phyloP scores from a whole-genome alignment of 2,888 invertebrate genomes.

The Hypomecis punctinalis region DNA sequence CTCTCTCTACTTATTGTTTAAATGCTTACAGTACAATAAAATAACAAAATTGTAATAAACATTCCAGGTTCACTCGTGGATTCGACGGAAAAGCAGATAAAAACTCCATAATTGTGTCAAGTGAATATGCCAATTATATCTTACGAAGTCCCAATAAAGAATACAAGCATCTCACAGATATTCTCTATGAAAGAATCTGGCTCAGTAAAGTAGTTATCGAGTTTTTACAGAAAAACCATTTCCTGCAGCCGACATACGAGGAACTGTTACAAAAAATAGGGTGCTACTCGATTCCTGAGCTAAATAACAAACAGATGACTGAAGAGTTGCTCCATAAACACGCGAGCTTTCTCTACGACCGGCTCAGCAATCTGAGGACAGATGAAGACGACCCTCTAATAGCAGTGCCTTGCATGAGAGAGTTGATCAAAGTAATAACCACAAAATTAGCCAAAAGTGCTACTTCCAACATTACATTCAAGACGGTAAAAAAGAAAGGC shows the following conservation, averaged over 20 bases:
- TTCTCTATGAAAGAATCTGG: constrained; percentile 90
- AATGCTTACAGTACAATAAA: too few relatives aligned
- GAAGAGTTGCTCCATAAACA: constrained; percentile 91
- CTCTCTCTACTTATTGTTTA: too few relatives aligned
- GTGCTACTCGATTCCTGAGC: constrained; percentile 75
- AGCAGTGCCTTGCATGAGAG: constrained; percentile 90
- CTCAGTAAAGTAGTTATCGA: constrained; percentile 92
- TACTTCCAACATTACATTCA: constrained; percentile 82
- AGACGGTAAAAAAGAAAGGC: constrained; percentile 81
- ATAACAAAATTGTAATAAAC: too few relatives aligned
- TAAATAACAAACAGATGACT: constrained; percentile 80
- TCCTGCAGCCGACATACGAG: constrained; percentile 89
- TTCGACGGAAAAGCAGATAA: constrained; percentile 91
- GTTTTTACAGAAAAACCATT: constrained; percentile 87
- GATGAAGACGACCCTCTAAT: constrained; percentile 87
- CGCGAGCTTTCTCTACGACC: constrained; percentile 93
- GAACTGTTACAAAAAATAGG: constrained; percentile 89
- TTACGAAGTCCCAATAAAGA: constrained; percentile 89
- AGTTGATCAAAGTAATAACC: constrained; percentile 90
- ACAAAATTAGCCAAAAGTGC: constrained; percentile 87
- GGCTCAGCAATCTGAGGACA: constrained; percentile 86
- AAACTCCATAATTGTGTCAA: constrained; percentile 90
- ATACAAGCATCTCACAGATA: constrained; percentile 89
- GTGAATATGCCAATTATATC: constrained; percentile 92
- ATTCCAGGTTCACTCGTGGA: constrained; percentile 88